Conservation (phyloP, 1,140 invertebrate species). For the Panonychus citri region DNA sequence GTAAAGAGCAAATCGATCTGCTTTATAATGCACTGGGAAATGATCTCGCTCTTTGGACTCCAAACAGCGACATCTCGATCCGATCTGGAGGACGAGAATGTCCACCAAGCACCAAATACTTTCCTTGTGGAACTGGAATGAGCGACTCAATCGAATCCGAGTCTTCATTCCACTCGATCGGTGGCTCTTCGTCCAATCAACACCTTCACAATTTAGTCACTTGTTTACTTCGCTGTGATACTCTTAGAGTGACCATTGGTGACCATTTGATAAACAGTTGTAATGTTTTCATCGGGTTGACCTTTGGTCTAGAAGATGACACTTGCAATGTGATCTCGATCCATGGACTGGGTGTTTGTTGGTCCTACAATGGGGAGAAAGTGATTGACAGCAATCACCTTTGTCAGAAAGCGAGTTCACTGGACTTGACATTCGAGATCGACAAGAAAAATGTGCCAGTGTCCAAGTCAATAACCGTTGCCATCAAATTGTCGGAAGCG, state of each 20-base stretch:
- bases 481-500: conserved; percentile 6
- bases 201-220: not conserved
- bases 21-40: conserved; percentile 13
- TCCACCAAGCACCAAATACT: not conserved
- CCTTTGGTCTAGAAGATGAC: conserved; percentile 4
- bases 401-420: not conserved
- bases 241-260: not conserved
- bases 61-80: not conserved
- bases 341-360: conserved; percentile 2
- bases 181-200: not conserved
- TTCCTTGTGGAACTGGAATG: conserved; percentile 1
- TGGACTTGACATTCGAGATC: conserved; percentile 9
- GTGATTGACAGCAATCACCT: conserved; percentile 4
- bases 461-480: conserved; percentile 10
- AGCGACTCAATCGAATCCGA: conserved; percentile 6
- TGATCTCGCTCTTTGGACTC: conserved; percentile 12
- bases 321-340: conserved; percentile 2
- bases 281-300: conserved; percentile 9
- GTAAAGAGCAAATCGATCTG: conserved; percentile 9
- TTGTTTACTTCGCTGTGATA: not conserved
- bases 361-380: not conserved
- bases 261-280: not conserved
- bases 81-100: not conserved
- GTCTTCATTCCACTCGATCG: conserved; percentile 6
- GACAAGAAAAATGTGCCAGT: not conserved